Conservation (phyloP, 2,888 invertebrate species). For the Vandiemenella viatica region DNA sequence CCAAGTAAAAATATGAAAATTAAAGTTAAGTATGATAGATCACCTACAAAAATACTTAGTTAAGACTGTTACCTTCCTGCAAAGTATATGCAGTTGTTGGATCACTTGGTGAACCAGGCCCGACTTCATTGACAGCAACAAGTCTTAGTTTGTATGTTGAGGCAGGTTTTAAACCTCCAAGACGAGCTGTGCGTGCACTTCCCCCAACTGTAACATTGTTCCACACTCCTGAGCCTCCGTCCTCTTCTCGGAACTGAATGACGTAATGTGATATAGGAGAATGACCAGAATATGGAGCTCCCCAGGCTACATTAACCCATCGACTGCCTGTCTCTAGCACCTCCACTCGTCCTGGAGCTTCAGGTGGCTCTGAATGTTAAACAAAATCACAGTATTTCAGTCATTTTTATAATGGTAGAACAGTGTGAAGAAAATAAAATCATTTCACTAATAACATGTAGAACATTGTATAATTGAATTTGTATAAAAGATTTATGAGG, state of each 20-base stretch:
- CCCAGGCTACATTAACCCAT: constrained; percentile 29
- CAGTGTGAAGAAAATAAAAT: no score
- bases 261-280: constrained; percentile 26
- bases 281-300: constrained; percentile 27
- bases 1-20: background rate
- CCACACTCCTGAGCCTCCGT: constrained; percentile 15
- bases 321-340: constrained; percentile 28
- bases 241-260: constrained; percentile 27
- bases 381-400: background rate
- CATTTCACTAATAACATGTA: no score
- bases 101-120: constrained; percentile 60
- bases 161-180: constrained; percentile 56
- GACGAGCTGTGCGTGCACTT: constrained; percentile 15
- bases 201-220: constrained; percentile 27
- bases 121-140: constrained; percentile 71
- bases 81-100: constrained; percentile 62
- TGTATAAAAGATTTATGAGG: no score
- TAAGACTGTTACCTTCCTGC: constrained; percentile 49
- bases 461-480: no score
- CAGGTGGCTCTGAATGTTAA: constrained; percentile 29
- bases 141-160: constrained; percentile 69
- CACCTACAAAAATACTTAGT: constrained; percentile 23
- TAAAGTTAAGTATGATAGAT: constrained; percentile 19
- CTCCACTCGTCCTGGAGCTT: constrained; percentile 28
- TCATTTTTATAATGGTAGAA: no score